A percentile compares a stretch with the other conserved stretches of the same genome.
Conservation (phyloP, 2,797 vertebrate species). For the Glossophaga mutica region DNA sequence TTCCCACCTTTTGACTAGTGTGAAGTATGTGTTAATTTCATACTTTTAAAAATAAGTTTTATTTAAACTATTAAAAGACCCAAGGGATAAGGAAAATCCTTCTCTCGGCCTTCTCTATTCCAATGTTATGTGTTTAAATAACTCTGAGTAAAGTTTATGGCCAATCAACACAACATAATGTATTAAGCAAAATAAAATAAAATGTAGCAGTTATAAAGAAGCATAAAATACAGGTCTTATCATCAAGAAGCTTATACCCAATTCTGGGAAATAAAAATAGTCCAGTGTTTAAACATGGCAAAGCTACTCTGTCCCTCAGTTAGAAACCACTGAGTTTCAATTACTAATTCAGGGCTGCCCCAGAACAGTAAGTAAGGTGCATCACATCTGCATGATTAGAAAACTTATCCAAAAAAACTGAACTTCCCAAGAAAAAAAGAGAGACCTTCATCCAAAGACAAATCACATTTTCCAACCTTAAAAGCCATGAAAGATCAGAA, state of each 20-base stretch:
- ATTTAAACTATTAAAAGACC: neutral
- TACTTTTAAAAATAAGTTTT: neutral
- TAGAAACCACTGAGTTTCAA: neutral
- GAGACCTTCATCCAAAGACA: neutral
- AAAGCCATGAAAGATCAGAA: neutral
- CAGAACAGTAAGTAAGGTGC: neutral
- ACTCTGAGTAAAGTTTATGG: neutral
- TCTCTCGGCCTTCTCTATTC: neutral
- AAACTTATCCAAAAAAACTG: neutral
- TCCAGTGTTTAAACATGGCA: neutral
- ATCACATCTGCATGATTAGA: neutral
- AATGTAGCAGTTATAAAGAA: neutral
- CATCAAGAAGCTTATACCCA: neutral
- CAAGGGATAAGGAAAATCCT: neutral
- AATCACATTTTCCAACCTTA: conserved; percentile 11
- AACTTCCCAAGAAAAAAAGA: neutral
- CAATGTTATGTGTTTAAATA: neutral
- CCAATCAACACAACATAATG: neutral
- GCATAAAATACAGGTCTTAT: neutral
- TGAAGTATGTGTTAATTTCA: neutral
- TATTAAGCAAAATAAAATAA: neutral
- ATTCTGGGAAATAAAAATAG: neutral
- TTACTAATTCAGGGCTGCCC: neutral
- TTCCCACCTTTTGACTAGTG: neutral
- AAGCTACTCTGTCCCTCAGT: neutral